Evolutionary conservation across 1,140 invertebrate genomes (phyloP).

Genomic region (Zeugodacus cucurbitae): DNA sequence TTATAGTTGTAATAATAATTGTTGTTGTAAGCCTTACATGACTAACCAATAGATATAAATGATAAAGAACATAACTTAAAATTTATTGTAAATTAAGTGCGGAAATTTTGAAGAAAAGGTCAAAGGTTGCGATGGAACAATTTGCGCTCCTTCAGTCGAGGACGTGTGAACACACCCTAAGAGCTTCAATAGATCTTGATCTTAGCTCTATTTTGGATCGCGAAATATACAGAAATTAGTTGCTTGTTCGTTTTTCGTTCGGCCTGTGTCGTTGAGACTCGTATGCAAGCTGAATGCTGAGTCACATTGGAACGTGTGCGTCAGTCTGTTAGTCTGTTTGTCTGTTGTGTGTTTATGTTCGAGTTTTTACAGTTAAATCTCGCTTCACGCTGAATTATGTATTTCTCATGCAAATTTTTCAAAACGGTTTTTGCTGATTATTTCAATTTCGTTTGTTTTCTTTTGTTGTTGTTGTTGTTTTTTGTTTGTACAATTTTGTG

Average conservation of each 20-base stretch:
- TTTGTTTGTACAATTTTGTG: neutral
- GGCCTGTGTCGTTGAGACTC: neutral
- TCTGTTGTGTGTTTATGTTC: neutral
- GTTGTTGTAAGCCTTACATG: neutral
- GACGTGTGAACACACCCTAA: neutral
- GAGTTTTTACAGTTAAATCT: neutral
- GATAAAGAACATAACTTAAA: slow-evolving; percentile 17
- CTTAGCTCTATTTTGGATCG: no score
- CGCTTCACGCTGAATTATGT: neutral
- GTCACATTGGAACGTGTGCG: neutral
- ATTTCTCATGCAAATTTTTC: neutral
- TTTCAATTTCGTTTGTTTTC: neutral
- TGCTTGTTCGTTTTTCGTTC: neutral
- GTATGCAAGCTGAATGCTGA: neutral
- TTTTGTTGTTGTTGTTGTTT: neutral
- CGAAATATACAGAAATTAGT: neutral
- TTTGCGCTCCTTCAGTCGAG: no score
- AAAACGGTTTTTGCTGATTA: neutral
- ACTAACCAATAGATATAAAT: neutral
- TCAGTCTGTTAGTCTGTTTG: neutral
- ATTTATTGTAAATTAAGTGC: neutral
- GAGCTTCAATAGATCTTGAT: no score
- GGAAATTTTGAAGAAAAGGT: neutral
- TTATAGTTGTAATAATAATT: neutral
- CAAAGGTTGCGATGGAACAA: neutral